phyloP scores from a whole-genome alignment of 2,888 invertebrate species.

The Sthenelais limicola region DNA sequence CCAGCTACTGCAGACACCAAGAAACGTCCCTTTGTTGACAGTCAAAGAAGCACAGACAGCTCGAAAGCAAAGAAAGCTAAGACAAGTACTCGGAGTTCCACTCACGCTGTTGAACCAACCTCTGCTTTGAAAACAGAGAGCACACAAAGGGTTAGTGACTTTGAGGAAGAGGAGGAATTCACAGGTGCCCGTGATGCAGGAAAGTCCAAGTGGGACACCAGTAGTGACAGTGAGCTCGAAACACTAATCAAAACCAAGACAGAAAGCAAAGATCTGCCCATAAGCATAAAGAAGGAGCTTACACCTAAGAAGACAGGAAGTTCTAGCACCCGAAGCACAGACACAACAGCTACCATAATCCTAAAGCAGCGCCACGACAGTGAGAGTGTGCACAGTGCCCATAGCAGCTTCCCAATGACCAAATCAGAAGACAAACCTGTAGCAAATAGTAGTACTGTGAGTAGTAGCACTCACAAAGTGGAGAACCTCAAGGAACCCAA shows the following conservation, averaged over 20 bases:
- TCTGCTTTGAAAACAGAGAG: slow-evolving; percentile 21
- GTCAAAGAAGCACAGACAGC: slow-evolving; percentile 23
- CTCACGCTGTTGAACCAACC: neutral
- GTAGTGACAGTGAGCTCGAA: slow-evolving; percentile 52
- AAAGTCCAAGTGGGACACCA: slow-evolving; percentile 54
- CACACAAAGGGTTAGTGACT: slow-evolving; percentile 37
- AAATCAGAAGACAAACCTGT: slow-evolving; percentile 35
- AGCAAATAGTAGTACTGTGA: neutral
- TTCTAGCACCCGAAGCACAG: neutral
- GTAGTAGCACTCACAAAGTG: too few species aligned
- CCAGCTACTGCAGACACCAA: slow-evolving; percentile 12
- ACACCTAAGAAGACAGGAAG: neutral
- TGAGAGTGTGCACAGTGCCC: slow-evolving; percentile 31
- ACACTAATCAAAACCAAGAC: slow-evolving; percentile 25
- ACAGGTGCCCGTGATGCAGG: slow-evolving; percentile 40
- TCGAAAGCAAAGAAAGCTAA: neutral
- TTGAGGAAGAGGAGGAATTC: slow-evolving; percentile 8
- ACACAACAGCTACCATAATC: too few species aligned
- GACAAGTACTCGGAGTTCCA: slow-evolving; percentile 17
- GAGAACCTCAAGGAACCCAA: slow-evolving; percentile 24
- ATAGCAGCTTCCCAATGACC: slow-evolving; percentile 12
- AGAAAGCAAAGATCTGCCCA: neutral
- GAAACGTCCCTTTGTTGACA: neutral
- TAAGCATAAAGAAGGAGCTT: neutral
- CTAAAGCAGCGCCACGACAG: neutral